Evolutionary conservation across 2,888 invertebrate species (phyloP).

Genomic region (Holacanthella duospinosa): DNA sequence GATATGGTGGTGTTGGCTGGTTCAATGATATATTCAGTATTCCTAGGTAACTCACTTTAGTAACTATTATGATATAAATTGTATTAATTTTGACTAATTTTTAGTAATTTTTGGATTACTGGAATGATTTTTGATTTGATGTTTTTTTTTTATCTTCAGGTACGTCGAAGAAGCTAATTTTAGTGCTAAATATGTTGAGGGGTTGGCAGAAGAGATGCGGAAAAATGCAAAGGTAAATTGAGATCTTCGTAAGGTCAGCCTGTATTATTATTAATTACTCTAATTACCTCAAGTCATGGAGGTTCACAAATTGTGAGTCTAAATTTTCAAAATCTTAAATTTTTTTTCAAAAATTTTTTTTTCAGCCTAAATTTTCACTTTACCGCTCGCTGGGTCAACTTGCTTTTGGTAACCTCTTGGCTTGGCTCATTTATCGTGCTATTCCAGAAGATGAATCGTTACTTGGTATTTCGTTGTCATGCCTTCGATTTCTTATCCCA

Average conservation of each 20-base stretch:
- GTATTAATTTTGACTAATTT: background rate
- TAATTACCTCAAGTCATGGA: too few relatives aligned
- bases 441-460: slow-evolving; percentile 59
- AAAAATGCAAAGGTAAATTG: slow-evolving; percentile 54
- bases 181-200: slow-evolving; percentile 53
- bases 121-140: slow-evolving; percentile 21
- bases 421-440: slow-evolving; percentile 60
- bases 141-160: slow-evolving; percentile 13
- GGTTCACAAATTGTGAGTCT: background rate
- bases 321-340: background rate
- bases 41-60: slow-evolving; percentile 59
- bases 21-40: slow-evolving; percentile 72
- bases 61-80: slow-evolving; percentile 39
- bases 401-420: slow-evolving; percentile 69
- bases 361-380: slow-evolving; percentile 70
- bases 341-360: slow-evolving; percentile 29
- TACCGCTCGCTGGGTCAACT: slow-evolving; percentile 66
- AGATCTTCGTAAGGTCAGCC: too few relatives aligned
- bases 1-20: slow-evolving; percentile 77
- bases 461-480: slow-evolving; percentile 58
- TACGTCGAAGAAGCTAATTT: slow-evolving; percentile 43
- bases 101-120: background rate
- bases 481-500: slow-evolving; percentile 62
- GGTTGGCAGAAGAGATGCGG: slow-evolving; percentile 36
- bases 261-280: slow-evolving; percentile 3